Base-by-base conservation (phyloP, 2,888 invertebrate genomes). In the Nomada fabriciana region DNA sequence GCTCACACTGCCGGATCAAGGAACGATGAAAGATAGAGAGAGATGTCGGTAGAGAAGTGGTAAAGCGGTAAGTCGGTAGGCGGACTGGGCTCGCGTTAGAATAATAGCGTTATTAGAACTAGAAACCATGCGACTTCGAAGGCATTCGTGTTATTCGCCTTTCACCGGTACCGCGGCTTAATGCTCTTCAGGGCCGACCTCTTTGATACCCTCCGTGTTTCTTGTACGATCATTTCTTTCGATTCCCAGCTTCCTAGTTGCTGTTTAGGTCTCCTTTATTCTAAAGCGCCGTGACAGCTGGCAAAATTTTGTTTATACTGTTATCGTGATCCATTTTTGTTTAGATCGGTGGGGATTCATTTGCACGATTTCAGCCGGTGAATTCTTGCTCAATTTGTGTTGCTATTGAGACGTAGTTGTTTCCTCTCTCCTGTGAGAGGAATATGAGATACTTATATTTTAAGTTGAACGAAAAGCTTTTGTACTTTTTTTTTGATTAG, bases 141-240 rank as follows among this genome's bases (percentile, higher is more conserved):
- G 83, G 83, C 67, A 87, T 79, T 83, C 79, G 80, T 68, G 81
- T 82, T 86, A 86, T 81, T 86, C 80, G 82, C 87, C 87, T 87
- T 87, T 87, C 87, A 86, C 86, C 75, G 69, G 75, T 73, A 63
- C 72, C 80, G 61, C 55, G 59, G 78, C 80, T 72, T 76, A 76
- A 72, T 73, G 71, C 83, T 83, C 71, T 74, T 85, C 86, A 86
- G 83, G 83, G 80, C 59, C 86, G 80, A 86, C 77, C 85, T 76
- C 72, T 76, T 80, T 71, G 72, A 61, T 52, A 72, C 64, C 65
- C 78, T 78, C 65, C 50, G 57, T 36, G 73, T 81, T 72, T 78
- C 76, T 78, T 60, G 78, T 67, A 63, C 72, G 50, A 75, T 68
- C 75, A 52, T 75, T 69, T 68, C 67, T 68, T 72, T 70, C 65